Percentiles rank a stretch among this genome's conserved stretches.
Evolutionary conservation across 2,888 invertebrate genomes (phyloP).

Genomic region (Meteorus colon): DNA sequence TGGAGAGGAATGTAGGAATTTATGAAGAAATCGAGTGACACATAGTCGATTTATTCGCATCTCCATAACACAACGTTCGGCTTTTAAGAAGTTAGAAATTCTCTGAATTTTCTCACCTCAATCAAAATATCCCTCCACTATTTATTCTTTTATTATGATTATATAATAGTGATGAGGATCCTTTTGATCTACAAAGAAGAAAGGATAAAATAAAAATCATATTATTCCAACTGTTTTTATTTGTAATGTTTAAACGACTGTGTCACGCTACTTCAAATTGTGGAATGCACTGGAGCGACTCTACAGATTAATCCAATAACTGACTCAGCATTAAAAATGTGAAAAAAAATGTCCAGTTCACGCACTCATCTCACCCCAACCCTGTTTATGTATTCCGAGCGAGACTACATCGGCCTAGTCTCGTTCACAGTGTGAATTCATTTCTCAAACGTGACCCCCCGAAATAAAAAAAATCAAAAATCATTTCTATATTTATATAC

Average conservation of each 20-base stretch:
- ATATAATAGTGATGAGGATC: background rate
- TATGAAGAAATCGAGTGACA: slow-evolving; percentile 43
- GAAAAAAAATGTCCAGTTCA: background rate
- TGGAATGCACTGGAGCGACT: background rate
- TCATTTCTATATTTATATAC: slow-evolving; percentile 23
- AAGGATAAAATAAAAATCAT: background rate
- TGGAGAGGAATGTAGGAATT: slow-evolving; percentile 57
- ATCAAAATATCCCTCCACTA: background rate
- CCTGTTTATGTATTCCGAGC: background rate
- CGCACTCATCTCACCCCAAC: background rate
- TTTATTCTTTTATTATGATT: slow-evolving; percentile 9
- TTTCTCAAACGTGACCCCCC: slow-evolving; percentile 31
- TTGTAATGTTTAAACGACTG: background rate
- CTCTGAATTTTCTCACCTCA: slow-evolving; percentile 1
- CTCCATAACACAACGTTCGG: slow-evolving; percentile 49
- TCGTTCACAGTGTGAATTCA: slow-evolving; percentile 29
- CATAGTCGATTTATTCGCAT: slow-evolving; percentile 57
- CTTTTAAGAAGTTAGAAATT: slow-evolving; percentile 32
- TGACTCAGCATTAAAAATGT: slow-evolving; percentile 1
- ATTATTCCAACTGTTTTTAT: background rate
- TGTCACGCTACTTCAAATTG: slow-evolving; percentile 9
- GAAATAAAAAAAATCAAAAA: slow-evolving; percentile 39
- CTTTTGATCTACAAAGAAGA: background rate
- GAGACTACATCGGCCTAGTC: background rate
- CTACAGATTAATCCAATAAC: background rate